These are phyloP conservation scores for Sebastes kiyomatsui DNA, from an alignment of 2,797 vertebrate species.

Conservation along the genomic window DNA sequence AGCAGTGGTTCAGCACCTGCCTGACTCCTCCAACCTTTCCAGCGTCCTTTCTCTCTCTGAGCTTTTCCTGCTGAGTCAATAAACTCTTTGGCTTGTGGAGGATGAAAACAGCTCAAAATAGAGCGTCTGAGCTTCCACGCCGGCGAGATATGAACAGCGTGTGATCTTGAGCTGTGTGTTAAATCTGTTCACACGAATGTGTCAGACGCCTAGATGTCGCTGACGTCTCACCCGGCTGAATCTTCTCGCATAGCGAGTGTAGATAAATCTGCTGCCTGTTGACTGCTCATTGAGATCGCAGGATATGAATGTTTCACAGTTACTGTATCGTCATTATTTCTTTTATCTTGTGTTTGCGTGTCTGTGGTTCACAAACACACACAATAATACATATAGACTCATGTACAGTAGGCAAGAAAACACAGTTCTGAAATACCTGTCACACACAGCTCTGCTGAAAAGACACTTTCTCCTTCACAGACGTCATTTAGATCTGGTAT, in stretches of 20 bases:
- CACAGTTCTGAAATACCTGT: background rate
- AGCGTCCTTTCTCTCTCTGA: background rate
- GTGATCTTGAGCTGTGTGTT: background rate
- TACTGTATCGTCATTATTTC: background rate
- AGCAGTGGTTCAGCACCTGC: constrained; percentile 14
- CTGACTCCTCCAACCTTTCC: background rate
- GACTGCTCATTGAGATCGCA: constrained; percentile 4
- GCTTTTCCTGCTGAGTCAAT: constrained; percentile 52
- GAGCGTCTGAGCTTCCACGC: constrained; percentile 10
- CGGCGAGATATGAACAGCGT: background rate
- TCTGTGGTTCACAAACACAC: background rate
- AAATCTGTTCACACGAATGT: constrained; percentile 17
- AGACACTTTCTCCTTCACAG: no score
- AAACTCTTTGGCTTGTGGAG: constrained; percentile 22
- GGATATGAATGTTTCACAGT: constrained; percentile 17
- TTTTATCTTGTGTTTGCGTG: constrained; percentile 24
- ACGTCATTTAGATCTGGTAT: background rate
- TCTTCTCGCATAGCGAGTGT: background rate
- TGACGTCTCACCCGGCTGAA: background rate
- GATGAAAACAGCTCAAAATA: constrained; percentile 42
- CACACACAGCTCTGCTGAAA: no score
- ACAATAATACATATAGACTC: background rate
- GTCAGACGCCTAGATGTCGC: background rate
- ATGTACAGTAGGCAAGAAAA: background rate
- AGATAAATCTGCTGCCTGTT: constrained; percentile 23